Percentiles rank a stretch among this genome's conserved stretches.
These are phyloP conservation scores for Epizoanthus rinbou DNA, from an alignment of 92 coral and sea anemone species.

Conservation along the genomic window DNA sequence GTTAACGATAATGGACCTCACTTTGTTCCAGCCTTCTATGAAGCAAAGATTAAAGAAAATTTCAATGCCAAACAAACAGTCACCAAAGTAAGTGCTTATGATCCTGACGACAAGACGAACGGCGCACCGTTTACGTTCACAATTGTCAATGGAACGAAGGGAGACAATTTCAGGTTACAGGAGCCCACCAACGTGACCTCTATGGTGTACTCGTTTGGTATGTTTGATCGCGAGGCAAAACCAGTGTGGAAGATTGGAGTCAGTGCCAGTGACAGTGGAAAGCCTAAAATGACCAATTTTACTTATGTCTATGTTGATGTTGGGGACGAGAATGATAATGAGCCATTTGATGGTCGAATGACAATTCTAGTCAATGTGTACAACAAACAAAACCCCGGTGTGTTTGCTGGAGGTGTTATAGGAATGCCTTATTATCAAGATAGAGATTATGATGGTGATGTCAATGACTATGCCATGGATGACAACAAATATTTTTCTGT, in stretches of 20 bases:
- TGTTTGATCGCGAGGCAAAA: constrained; percentile 65
- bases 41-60: constrained; percentile 71
- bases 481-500: constrained; percentile 48
- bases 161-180: constrained; percentile 51
- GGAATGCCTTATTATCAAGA: constrained; percentile 89
- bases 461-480: constrained; percentile 62
- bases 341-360: constrained; percentile 78
- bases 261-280: constrained; percentile 76
- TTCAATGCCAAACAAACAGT: constrained; percentile 63
- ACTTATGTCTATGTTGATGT: constrained; percentile 76
- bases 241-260: constrained; percentile 72
- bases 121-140: constrained; percentile 79
- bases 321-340: constrained; percentile 69
- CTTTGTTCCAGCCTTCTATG: constrained; percentile 88
- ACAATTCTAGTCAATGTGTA: constrained; percentile 79
- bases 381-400: constrained; percentile 51
- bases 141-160: constrained; percentile 47
- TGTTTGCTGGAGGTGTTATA: constrained; percentile 81
- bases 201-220: constrained; percentile 57
- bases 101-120: constrained; percentile 83
- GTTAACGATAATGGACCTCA: constrained; percentile 93
- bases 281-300: constrained; percentile 56
- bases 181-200: constrained; percentile 61
- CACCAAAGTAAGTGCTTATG: constrained; percentile 70
- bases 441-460: constrained; percentile 78